Evolutionary conservation across 2,113 vertebrate genomes (phyloP), one percentile per base, ranked within the genome.

Genomic region (Callaeas wilsoni): DNA sequence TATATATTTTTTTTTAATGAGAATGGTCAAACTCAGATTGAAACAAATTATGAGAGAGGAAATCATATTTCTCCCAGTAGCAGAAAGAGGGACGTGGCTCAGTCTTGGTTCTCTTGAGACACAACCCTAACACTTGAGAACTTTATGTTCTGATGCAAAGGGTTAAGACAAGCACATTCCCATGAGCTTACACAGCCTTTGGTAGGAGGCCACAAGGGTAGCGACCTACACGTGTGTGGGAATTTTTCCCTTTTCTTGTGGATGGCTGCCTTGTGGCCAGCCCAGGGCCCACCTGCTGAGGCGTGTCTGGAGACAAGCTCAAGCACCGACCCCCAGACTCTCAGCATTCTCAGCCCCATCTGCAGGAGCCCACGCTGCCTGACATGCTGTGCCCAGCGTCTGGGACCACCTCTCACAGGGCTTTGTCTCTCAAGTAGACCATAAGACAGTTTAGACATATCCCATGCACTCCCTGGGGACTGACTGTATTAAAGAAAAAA

Each of bases 301-400:
- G 26, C 0, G 0, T 29, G 55, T 33, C 37, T 82, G 79, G 26
- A 46, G 52, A 46, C 9, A 3, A 67, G 79, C 65, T 59, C 52
- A 16, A 68, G 67, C 76, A 50, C 15, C 0, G 0, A 21, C 42
- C 4, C 0, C 23, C 52, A 59, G 42, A 20, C 42, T 75, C 1
- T 0, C n/a, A 33, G 46, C 27, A 18, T 26, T 17, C 50, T 35
- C 27, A 69, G 41, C 59, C 27, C 22, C 27, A 1, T 13, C 41
- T 35, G 64, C 46, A 60, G 78, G 37, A 56, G 16, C 41, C 50
- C 65, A 42, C 44, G 5, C 46, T n/a, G 25, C 26, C 46, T 56
- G 4, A 75, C 0, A 1, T 5, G 12, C 37, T 63, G 49, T 73
- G 59, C 64, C 30, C 49, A 37, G 55, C 74, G 14, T 4, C 41